Evolutionary conservation across 2,797 vertebrate genomes (phyloP), one percentile per base, ranked within the genome.

Genomic region (Girardinus metallicus): DNA sequence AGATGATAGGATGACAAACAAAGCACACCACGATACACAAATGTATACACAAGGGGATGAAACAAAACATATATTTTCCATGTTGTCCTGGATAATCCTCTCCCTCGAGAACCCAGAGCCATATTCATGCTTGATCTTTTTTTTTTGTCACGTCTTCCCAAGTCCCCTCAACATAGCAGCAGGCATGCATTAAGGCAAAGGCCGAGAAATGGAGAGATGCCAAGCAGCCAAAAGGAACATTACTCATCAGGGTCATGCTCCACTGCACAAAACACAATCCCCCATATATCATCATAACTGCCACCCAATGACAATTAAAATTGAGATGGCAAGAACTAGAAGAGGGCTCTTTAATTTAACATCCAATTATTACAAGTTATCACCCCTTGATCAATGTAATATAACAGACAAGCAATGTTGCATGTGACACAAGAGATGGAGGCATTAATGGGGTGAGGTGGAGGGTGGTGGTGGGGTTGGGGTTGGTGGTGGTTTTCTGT

Each of bases 361-460:
- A 98, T 98, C 97, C 97, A 98, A 98, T 99, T 98, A 99, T 98
- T 98, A 97, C 97, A 98, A 98, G 97, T 98, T 98, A 99, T 98
- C 97, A 97, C 97, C 97, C 95, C 96, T 97, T 98, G 97, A 98
- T 99, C 98, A 99, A 97, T 98, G 97, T 98, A 97, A 98, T 98
- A 97, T 97, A 98, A 98, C 97, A 97, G 96, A 97, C 97, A 97
- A 97, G 97, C 97, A 98, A 97, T 97, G 97, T 97, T 97, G 97
- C 97, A 96, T 97, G 96, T 96, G 96, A 98, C 97, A 97, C 94
- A 91, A 94, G 94, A 94, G 94, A 95, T 91, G 94, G 93, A 94
- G 86, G 78, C 36, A 70, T 76, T 75, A 62, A 47, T 55, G 57
- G 49, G 74, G 77, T 78, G 75, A 47, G 79, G 66, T 46, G 55